Evolutionary conservation across 2,797 vertebrate genomes (phyloP).

Genomic region (Decapterus maruadsi): DNA sequence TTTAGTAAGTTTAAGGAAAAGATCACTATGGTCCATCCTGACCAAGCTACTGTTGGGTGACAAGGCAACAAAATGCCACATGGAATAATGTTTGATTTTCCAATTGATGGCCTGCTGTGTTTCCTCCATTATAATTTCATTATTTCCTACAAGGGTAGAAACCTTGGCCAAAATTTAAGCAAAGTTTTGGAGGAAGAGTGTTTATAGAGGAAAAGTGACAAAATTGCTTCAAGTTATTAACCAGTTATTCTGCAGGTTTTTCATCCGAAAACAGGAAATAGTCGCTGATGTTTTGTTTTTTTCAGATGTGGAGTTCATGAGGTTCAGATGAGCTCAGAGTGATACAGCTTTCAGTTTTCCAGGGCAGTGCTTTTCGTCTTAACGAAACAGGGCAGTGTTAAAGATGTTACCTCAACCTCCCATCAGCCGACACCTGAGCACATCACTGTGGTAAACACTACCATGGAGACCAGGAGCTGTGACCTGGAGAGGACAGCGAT

Average conservation of each 20-base stretch:
- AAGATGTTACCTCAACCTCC: slow-evolving; percentile 7
- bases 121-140: background rate
- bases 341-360: slow-evolving; percentile 14
- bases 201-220: background rate
- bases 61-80: background rate
- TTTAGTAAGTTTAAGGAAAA: background rate
- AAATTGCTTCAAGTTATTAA: background rate
- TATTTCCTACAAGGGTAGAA: background rate
- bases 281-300: background rate
- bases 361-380: slow-evolving; percentile 63
- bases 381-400: slow-evolving; percentile 67
- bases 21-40: too few species aligned
- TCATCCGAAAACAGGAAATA: background rate
- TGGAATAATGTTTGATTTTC: background rate
- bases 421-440: slow-evolving; percentile 43
- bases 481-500: background rate
- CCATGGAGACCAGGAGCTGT: background rate
- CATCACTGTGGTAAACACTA: background rate
- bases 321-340: slow-evolving; percentile 31
- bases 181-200: background rate
- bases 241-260: slow-evolving; percentile 2
- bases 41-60: background rate
- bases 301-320: background rate
- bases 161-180: too few species aligned
- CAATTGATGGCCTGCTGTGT: background rate